A percentile compares a stretch with the other conserved stretches of the same genome.
phyloP scores from a whole-genome alignment of 2,888 invertebrate genomes.

The Lacanobia oleracea region DNA sequence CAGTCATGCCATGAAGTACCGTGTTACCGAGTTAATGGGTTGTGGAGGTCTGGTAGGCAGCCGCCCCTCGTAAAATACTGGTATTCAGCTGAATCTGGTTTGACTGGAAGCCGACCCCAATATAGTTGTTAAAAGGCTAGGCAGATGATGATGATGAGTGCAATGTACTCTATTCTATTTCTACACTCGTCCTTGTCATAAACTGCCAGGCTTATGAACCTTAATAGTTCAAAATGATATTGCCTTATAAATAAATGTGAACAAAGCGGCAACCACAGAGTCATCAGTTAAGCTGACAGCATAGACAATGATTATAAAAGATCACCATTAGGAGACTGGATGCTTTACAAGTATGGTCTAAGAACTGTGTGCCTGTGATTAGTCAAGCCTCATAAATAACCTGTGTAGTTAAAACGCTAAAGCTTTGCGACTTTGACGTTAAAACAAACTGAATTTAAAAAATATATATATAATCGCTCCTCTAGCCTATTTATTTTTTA shows the following conservation, averaged over 20 bases:
- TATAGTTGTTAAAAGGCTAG: too few relatives aligned
- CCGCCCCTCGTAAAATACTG: too few relatives aligned
- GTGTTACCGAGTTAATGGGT: too few relatives aligned
- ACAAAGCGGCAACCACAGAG: conserved; percentile 5
- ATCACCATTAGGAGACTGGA: conserved; percentile 18
- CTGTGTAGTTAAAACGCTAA: background rate
- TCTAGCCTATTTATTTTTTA: too few relatives aligned
- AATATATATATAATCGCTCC: too few relatives aligned
- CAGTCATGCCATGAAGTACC: too few relatives aligned
- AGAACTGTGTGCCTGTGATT: conserved; percentile 8
- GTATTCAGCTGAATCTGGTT: too few relatives aligned
- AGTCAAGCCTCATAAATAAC: conserved; percentile 8
- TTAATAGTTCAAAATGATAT: background rate
- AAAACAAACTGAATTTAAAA: too few relatives aligned
- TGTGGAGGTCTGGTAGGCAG: too few relatives aligned
- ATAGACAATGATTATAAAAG: conserved; percentile 21
- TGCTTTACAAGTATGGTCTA: background rate
- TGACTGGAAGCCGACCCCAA: too few relatives aligned
- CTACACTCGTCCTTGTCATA: conserved; percentile 23
- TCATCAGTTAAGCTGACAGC: conserved; percentile 30
- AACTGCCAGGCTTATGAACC: background rate
- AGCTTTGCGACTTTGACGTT: background rate
- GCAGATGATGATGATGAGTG: too few relatives aligned
- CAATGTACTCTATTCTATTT: background rate
- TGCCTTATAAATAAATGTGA: background rate